Conservation (phyloP, 2,888 invertebrate species). For the Lasioglossum marginatum region DNA sequence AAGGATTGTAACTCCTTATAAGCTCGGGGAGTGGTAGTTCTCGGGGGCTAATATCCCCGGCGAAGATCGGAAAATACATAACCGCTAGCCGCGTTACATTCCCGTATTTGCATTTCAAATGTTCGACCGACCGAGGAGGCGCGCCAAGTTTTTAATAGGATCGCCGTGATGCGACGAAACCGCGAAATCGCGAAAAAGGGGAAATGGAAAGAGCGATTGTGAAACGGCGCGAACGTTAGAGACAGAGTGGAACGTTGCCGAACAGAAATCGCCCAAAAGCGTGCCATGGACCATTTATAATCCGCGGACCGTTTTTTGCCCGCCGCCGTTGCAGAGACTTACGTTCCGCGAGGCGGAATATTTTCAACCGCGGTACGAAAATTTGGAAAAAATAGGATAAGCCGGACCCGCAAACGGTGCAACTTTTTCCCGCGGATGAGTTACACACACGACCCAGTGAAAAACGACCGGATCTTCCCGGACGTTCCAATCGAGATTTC, state of each 20-base stretch:
- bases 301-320: not conserved
- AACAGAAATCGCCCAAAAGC: not conserved
- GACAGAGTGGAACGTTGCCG: not conserved
- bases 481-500: not conserved
- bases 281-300: constrained; percentile 8
- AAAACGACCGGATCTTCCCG: not conserved
- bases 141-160: constrained; percentile 21
- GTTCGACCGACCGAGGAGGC: not conserved
- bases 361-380: constrained; percentile 13
- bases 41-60: not conserved
- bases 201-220: not conserved
- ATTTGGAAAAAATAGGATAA: constrained; percentile 11
- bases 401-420: not conserved
- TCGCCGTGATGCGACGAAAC: not conserved
- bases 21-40: not conserved
- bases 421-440: not conserved
- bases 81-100: not conserved
- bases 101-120: constrained; percentile 15
- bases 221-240: not conserved
- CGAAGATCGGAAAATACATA: not conserved
- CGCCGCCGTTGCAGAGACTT: not conserved
- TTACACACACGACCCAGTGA: not conserved
- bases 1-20: constrained; percentile 1
- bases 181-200: not conserved
- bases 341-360: not conserved